Evolutionary conservation across 2,888 invertebrate genomes (phyloP), one percentile per base, ranked within the genome.

Genomic region (Germaria angustata): DNA sequence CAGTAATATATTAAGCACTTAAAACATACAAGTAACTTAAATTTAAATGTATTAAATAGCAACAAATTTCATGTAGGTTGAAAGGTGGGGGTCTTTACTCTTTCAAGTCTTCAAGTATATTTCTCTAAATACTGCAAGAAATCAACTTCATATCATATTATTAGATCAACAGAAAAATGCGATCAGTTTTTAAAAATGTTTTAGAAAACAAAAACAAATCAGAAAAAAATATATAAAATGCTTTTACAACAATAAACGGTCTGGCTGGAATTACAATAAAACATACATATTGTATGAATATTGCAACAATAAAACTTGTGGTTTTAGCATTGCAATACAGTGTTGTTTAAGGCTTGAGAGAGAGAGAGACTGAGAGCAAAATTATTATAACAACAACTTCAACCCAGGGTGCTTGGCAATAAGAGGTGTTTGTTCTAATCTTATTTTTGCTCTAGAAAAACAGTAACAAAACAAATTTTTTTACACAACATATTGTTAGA

Each of bases 351-450:
- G 39, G 28, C 49, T 66, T 34, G 24, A 53, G 63, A 57, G 53
- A 41, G 32, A 63, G 36, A 39, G 71, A 22, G 34, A 49, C 22
- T 24, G 36, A 24, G 41, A 39, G 15, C 57, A 44, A 32, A n/a
- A 53, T 22, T 2, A 49, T 46, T 49, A 59, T 41, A 78, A 59
- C 28, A 59, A 28, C 53, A 66, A 72, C n/a, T 53, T 39, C 13
- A 34, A 32, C 9, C 24, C 72, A 77, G 72, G 57, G 51, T 59
- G 59, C 59, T 73, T 66, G 72, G 44, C 15, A 68, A 66, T 61
- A 68, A 75, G 15, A 77, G 71, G 81, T 82, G 82, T 82, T 82
- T 82, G 82, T 82, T 82, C 82, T 82, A 82, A 82, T 79, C 79
- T 79, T 79, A 59, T 66, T 59, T 66, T 41, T 72, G 79, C 79